Evolutionary conservation across 2,888 invertebrate species (phyloP).

Genomic region (Protophormia terraenovae): DNA sequence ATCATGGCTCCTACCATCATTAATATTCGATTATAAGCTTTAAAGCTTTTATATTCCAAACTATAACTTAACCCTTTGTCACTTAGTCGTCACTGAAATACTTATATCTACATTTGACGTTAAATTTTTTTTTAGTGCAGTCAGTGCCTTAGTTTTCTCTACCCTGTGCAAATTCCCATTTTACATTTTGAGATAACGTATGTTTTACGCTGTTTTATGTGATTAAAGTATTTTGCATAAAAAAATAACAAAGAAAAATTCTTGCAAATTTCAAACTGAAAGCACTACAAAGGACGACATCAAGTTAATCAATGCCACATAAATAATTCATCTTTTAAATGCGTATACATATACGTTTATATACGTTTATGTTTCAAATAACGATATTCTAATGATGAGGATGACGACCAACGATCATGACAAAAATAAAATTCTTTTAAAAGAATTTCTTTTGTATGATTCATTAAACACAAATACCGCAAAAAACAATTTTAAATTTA

Average conservation of each 20-base stretch:
- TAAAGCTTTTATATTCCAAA: too few species aligned
- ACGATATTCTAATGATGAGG: background rate
- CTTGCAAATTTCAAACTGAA: background rate
- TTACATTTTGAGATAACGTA: background rate
- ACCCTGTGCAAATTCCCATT: background rate
- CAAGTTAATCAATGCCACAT: background rate
- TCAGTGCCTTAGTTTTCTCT: background rate
- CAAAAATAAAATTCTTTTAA: background rate
- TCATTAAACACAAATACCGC: slow-evolving; percentile 19
- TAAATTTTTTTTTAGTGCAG: too few species aligned
- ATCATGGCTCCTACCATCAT: too few species aligned
- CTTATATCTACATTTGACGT: too few species aligned
- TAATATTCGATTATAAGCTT: too few species aligned
- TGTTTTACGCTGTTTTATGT: slow-evolving; percentile 1
- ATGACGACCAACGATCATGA: background rate
- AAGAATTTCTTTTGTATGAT: background rate
- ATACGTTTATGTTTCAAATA: background rate
- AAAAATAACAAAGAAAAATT: slow-evolving; percentile 2
- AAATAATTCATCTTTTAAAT: background rate
- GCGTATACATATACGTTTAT: background rate
- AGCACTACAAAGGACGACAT: background rate
- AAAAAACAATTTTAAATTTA: slow-evolving; percentile 16
- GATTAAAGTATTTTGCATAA: background rate
- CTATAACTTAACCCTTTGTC: too few species aligned
- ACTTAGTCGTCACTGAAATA: too few species aligned